Base-by-base conservation (phyloP, 1,140 invertebrate species). In the Vanessa tameamea region DNA sequence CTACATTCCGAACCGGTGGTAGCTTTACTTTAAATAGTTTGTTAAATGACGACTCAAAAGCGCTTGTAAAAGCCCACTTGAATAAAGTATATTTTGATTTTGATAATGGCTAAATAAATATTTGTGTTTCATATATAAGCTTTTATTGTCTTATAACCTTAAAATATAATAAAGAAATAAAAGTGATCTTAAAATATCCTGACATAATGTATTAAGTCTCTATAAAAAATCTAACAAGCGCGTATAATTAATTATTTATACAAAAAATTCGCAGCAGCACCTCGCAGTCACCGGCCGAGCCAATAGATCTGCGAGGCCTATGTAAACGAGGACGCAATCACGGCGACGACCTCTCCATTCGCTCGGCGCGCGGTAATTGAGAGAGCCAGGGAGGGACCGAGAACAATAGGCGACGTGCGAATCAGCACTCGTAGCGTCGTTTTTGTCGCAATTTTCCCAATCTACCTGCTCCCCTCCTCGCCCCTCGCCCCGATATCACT, bases 371-470 rank as follows among this genome's bases (percentile, higher is more conserved):
- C 48, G 3, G 13, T 71, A 71, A 71, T 71, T 55, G 69, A 71
- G 69, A 53, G 70, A 48, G 50, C 20, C 20, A 11, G 20, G 63
- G 63, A 23, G 63, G 57, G 20, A n/a, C 13, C 48, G 48, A 55
- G 55, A 70, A 76, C 74, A 76, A 76, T 72, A 48, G 63, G 8
- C 12, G 64, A 23, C 69, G 61, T 64, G 63, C 59, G 64, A 78
- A 76, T 77, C 70, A 66, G 57, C 79, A 75, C 76, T 79, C 74
- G 73, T 51, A 75, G 73, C 69, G 50, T 68, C 64, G 75, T 79
- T 84, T 82, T 82, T 82, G 77, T 83, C 72, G 55, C 78, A 81
- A 83, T 85, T 85, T 82, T 75, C 73, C 72, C 80, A 78, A 80
- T 80, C 78, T 51, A 43, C 37, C 48, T 12, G 43, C 76, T 81